These are phyloP conservation scores for Ischnura elegans DNA, from an alignment of 2,888 invertebrate species.

Conservation along the genomic window DNA sequence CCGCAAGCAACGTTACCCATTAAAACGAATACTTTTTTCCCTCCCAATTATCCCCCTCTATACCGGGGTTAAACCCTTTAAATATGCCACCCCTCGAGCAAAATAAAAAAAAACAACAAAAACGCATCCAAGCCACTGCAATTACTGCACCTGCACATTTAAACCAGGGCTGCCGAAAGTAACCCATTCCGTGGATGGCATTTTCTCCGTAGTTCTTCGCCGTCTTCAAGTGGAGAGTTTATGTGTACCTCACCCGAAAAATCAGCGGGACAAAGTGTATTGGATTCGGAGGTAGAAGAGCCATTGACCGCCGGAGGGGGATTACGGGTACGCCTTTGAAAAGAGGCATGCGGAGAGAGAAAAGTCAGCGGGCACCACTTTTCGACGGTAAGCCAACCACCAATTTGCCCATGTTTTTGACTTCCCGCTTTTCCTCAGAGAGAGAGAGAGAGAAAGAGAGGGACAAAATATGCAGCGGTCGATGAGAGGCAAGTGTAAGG, in stretches of 20 bases:
- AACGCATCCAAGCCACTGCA: neutral
- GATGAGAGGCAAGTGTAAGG: neutral
- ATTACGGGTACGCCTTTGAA: neutral
- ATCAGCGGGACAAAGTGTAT: neutral
- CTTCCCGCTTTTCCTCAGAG: neutral
- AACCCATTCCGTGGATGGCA: neutral
- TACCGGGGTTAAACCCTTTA: neutral
- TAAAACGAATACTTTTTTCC: too few species aligned
- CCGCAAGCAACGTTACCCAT: too few species aligned
- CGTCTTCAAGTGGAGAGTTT: neutral
- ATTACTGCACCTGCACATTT: neutral
- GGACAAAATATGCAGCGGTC: neutral
- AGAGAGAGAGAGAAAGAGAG: too few species aligned
- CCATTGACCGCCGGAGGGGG: neutral
- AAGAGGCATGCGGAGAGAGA: neutral
- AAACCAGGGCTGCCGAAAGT: neutral
- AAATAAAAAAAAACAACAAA: too few species aligned
- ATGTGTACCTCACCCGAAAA: neutral
- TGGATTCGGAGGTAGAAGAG: neutral
- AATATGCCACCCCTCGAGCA: neutral
- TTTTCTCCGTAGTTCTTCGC: neutral
- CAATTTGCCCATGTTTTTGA: slow-evolving; percentile 37
- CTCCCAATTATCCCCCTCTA: neutral
- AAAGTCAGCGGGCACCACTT: too few species aligned
- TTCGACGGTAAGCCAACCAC: too few species aligned